Evolutionary conservation across 37 sponge, comb jelly and placozoan genomes (phyloP).

Genomic region (Spongilla lacustris): DNA sequence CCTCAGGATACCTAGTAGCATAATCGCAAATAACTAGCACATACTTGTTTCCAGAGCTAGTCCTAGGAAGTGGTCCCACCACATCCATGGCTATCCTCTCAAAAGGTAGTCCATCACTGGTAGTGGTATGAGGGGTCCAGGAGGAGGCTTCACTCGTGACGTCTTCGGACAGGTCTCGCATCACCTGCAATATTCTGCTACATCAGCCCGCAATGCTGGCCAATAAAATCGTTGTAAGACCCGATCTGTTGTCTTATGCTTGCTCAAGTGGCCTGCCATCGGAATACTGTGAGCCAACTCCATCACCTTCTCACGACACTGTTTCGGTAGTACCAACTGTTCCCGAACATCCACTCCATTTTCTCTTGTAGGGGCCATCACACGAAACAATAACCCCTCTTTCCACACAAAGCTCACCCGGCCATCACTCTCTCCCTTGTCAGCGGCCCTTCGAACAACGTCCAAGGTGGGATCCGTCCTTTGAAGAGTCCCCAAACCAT

Average conservation of each 20-base stretch:
- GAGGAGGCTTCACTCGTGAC: constrained; percentile 4
- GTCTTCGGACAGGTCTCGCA: constrained; percentile 24
- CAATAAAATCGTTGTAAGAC: constrained; percentile 18
- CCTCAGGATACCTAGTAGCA: too few species aligned
- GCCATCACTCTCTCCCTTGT: too few species aligned
- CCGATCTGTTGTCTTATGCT: constrained; percentile 3
- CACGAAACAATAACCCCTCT: constrained; percentile 1
- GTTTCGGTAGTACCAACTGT: constrained; percentile 12
- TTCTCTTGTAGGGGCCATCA: not conserved
- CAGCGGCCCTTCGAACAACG: too few species aligned
- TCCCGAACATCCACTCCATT: not conserved
- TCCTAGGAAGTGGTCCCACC: constrained; percentile 21
- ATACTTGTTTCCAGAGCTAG: too few species aligned
- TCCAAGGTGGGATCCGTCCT: too few species aligned
- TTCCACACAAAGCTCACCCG: too few species aligned
- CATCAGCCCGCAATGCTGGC: not conserved
- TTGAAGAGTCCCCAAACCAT: too few species aligned
- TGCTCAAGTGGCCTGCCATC: too few species aligned
- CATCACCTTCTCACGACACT: constrained; percentile 4
- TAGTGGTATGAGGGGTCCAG: constrained; percentile 13
- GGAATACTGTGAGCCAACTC: too few species aligned
- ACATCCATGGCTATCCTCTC: constrained; percentile 9
- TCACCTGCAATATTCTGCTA: constrained; percentile 9
- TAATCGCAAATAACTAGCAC: too few species aligned
- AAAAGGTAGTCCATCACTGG: constrained; percentile 23